Evolutionary conservation across 2,888 invertebrate species (phyloP), one percentile per base, ranked within the genome.

Genomic region (Drosophila leonis): DNA sequence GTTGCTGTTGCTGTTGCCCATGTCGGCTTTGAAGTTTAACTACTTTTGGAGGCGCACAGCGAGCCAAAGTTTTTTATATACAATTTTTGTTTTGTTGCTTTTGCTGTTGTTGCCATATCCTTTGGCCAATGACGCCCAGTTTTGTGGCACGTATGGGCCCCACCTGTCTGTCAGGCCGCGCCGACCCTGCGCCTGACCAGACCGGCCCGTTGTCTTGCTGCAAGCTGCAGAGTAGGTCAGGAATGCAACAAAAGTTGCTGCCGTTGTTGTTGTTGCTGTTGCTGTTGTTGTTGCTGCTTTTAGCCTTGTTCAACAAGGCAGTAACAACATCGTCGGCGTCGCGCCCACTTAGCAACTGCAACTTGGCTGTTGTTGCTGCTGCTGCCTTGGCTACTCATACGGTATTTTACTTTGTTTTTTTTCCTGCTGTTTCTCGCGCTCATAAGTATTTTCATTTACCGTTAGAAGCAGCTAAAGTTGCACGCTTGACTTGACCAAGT

Each of bases 281-380:
- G 78, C 31, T 63, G 70, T 37, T 62, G 64, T 29, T 68, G 65
- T 37, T 35, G 59, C 59, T 39, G 46, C 37, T 48, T 59, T 29
- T 59, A 59, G 75, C 52, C 61, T 65, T 78, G 80, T 75, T 72
- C 65, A 80, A 81, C 80, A 82, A 76, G 79, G 77, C 81, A 57
- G 75, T 31, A 49, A 29, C 65, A 60, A 49, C 42, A 48, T 13
- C 29, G 54, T 13, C 35, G 57, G 57, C 63, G 86, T 70, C 86
- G 83, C 83, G 83, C 86, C 83, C 86, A 83, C 81, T 84, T 78
- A 78, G 85, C 76, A 80, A 83, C 83, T 80, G 85, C 83, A 83
- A 71, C 78, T 71, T 80, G 73, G 49, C 46, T 57, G 71, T 4
- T 62, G 48, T 4, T 62, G 48, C 52, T 61, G 44, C 33, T 60